Evolutionary conservation across 2,888 invertebrate genomes (phyloP), one percentile per base, ranked within the genome.

Genomic region (Meiosimyza decipiens): DNA sequence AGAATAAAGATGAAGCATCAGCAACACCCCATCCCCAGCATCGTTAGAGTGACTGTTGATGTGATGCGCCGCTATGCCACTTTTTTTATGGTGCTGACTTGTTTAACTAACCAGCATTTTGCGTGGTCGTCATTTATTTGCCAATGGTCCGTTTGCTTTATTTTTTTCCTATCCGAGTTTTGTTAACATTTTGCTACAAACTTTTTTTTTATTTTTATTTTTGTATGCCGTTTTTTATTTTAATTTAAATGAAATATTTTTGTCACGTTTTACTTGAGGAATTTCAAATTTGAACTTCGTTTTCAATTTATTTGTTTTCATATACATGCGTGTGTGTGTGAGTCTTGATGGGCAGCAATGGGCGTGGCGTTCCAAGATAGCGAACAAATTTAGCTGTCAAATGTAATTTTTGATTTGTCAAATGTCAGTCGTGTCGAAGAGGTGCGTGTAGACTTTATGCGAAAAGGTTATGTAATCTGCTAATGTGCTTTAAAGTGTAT

Each of bases 61-160:
- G 64, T 40, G 12, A 64, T 28, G 40, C 40, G 64, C 40, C 40
- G 40, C 62, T 18, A 59, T 13, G 18, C n/a, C 59, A 59, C 57
- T 16, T 59, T 22, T n/a, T 13, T 22, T 16, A 22, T 13, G 18
- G 59, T 59, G 13, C 59, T 28, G 59, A 40, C 60, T 62, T 62
- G 47, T 62, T 62, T 62, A 62, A 62, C 60, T 62, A 62, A 62
- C 60, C 60, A 62, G 60, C 11, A 33, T 62, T 62, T 62, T 62
- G 60, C 60, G 60, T 62, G 60, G 60, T 62, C 60, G 60, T 62
- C 60, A 62, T 62, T 62, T 62, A 62, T 62, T 62, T 62, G 47
- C 60, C 33, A 62, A 62, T 16, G 60, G 28, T 40, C 60, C 33
- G 40, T 40, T 62, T 62, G 40, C 40, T 40, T 11, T 62, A 22